Base-by-base conservation (phyloP, 2,888 invertebrate species). In the Ophion costatus region DNA sequence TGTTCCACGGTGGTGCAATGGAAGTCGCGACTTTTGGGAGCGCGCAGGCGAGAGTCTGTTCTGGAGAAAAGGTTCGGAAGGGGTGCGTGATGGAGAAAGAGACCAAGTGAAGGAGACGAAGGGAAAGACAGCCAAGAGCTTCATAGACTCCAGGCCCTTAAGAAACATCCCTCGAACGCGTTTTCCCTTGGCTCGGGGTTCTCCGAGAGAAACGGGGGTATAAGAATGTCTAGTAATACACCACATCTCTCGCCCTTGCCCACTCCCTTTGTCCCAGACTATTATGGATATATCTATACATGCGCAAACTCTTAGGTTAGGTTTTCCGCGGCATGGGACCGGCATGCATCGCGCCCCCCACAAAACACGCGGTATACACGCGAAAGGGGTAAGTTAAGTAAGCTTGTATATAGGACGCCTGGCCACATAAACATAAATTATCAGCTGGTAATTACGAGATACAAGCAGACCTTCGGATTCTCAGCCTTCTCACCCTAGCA, bases 381-480 rank as follows among this genome's bases (percentile, higher is more conserved):
- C 88, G 87, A 92, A 93, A 93, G 92, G 93, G 93, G 93, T 92
- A 76, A 76, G 78, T 83, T 51, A 92, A 92, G 91, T 89, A 89
- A 85, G 88, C 89, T 90, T 80, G 86, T 85, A 84, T 51, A 14
- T 51, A 51, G 51, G 51, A 5, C 51, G 51, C 17, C 81, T 6
- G 87, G 91, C 91, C 93, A 91, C 93, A 93, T 93, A 93, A 93
- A 93, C 93, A 93, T 93, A 93, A 93, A 93, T 93, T 93, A 93
- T 93, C 93, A 93, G 93, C 92, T 93, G 93, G 93, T 93, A 93
- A 93, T 93, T 93, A 93, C 93, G 91, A 93, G 92, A 93, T 93
- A 93, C 92, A 92, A 88, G 78, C 88, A 86, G 88, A 89, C 87
- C 87, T 83, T 86, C 78, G 86, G 81, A 84, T 83, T 71, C 83